Percentiles rank a stretch among this genome's conserved stretches.
Evolutionary conservation across 2,888 invertebrate species (phyloP).

Genomic region (Melikaiella ostensackeni): DNA sequence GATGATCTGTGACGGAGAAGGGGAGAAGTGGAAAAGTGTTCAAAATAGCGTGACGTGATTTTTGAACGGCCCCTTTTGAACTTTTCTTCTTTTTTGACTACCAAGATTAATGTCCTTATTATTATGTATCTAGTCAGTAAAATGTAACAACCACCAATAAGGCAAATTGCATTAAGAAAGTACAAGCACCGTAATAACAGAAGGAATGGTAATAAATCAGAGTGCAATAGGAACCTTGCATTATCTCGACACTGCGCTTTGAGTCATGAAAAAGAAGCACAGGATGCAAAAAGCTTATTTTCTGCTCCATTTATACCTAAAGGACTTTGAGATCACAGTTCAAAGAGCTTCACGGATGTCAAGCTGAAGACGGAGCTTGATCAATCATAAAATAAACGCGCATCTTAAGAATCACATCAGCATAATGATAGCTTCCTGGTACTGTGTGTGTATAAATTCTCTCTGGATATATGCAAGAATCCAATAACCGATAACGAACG

Average conservation of each 20-base stretch:
- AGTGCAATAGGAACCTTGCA: neutral
- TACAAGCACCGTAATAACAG: neutral
- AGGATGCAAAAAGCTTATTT: constrained; percentile 28
- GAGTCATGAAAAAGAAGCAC: neutral
- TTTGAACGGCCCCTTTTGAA: too few relatives aligned
- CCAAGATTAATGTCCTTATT: too few relatives aligned
- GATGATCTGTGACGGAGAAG: too few relatives aligned
- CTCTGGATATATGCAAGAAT: constrained; percentile 44
- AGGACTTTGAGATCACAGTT: neutral
- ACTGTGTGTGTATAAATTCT: neutral
- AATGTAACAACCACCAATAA: neutral
- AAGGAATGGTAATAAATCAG: constrained; percentile 2
- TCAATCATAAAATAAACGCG: constrained; percentile 4
- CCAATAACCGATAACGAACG: constrained; percentile 54
- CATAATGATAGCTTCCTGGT: constrained; percentile 19
- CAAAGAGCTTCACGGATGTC: neutral
- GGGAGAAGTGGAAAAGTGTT: too few relatives aligned
- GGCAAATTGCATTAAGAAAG: too few relatives aligned
- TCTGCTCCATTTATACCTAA: constrained; percentile 25
- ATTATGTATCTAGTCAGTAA: too few relatives aligned
- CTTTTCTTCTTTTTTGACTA: too few relatives aligned
- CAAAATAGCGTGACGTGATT: too few relatives aligned
- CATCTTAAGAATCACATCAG: neutral
- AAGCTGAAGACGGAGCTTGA: neutral
- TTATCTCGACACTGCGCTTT: neutral